Evolutionary conservation across 2,797 vertebrate genomes (phyloP), one percentile per base, ranked within the genome.

Genomic region (Anguilla pacifica): DNA sequence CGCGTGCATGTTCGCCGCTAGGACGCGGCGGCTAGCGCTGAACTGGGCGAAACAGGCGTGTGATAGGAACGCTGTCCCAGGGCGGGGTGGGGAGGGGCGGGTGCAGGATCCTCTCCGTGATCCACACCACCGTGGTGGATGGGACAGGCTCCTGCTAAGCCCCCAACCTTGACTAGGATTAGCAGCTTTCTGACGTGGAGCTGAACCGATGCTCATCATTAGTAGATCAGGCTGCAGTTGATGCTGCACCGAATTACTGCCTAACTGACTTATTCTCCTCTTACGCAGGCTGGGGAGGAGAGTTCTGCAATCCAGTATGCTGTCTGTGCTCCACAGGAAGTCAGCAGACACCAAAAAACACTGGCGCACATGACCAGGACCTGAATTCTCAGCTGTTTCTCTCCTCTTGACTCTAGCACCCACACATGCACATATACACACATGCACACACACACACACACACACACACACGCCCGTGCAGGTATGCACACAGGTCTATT

Each of bases 161-260:
- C 46, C 82, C 81, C 72, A 10, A 46, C 81, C 39, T 7, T 22
- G 7, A 28, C 2, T 13, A 15, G 17, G n/a, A 28, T 83, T 43
- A 87, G 81, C 86, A 5, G 81, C 79, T 55, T 83, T 87, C 4
- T 9, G 61, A 87, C 25, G 59, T 19, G 51, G 46, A 31, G 35
- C 81, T 39, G 46, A 49, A 87, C 59, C 55, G 81, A 87, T 87
- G 84, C 86, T 49, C 61, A 28, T 84, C 81, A 70, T 87, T 83
- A 83, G 61, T 83, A 83, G 79, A 87, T 87, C 83, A 87, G 57
- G 70, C 46, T 22, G 81, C 86, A 83, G 46, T 86, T 74, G 51
- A 17, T 72, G 85, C n/a, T 7, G 3, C 39, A 31, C 59, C 43
- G 31, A 43, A 10, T 86, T 77, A 74, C 49, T 86, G 85, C 25